These are phyloP conservation scores for Ovibos moschatus DNA, from an alignment of 2,113 vertebrate genomes.

Conservation along the genomic window DNA sequence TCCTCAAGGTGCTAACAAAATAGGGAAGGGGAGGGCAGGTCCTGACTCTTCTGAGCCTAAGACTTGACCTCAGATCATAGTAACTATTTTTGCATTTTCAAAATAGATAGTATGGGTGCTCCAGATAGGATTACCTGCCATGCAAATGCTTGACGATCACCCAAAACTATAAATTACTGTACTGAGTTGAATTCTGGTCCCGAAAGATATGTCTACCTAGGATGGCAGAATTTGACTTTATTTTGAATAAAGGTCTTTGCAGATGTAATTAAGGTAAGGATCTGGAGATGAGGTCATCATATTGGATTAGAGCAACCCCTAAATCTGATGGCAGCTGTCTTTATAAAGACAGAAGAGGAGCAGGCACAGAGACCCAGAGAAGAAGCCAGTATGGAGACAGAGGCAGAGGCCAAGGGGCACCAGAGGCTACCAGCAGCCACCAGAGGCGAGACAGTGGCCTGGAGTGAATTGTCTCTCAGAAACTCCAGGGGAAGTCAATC, in stretches of 20 bases:
- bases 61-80: not conserved
- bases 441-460: not conserved
- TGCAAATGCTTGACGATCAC: not conserved
- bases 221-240: not conserved
- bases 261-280: not conserved
- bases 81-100: not conserved
- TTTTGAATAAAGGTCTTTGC: not conserved
- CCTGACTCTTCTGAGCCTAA: not conserved
- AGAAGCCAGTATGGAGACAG: not conserved
- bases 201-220: not conserved
- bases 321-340: not conserved
- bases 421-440: not conserved
- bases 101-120: not conserved
- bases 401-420: not conserved
- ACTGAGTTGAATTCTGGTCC: not conserved
- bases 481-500: not conserved
- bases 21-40: fast-evolving
- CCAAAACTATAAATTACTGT: not conserved
- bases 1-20: not conserved
- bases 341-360: not conserved
- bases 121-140: not conserved
- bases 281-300: not conserved
- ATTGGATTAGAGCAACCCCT: not conserved
- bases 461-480: too few species aligned
- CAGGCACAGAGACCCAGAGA: not conserved